phyloP scores from a whole-genome alignment of 2,113 vertebrate species.

The Coturnix japonica region DNA sequence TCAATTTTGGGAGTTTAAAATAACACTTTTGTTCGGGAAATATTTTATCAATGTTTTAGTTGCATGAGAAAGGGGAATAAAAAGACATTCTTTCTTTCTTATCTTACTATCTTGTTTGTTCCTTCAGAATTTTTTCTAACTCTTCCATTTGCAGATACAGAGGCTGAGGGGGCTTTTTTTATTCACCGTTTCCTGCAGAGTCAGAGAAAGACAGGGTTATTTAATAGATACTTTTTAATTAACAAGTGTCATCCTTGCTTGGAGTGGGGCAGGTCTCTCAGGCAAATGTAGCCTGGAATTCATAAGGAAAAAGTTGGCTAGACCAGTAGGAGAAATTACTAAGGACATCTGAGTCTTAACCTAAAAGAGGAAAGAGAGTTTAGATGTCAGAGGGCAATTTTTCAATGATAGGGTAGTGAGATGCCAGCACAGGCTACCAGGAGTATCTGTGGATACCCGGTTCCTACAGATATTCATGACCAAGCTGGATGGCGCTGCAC shows the following conservation, averaged over 20 bases:
- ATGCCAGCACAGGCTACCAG: too few species aligned
- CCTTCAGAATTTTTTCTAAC: neutral
- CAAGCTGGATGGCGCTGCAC: too few species aligned
- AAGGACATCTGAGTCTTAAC: too few species aligned
- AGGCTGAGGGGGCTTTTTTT: neutral
- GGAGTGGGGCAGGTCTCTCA: neutral
- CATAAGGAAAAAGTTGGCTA: neutral
- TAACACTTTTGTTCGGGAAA: neutral
- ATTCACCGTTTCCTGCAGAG: neutral
- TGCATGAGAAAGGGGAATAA: fast-evolving
- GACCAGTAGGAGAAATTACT: neutral
- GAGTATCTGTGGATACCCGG: too few species aligned
- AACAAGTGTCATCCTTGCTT: neutral
- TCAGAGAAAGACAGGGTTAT: neutral
- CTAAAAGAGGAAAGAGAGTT: too few species aligned
- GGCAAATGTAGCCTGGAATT: neutral
- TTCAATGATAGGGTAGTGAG: too few species aligned
- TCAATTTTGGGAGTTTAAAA: neutral
- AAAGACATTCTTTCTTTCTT: neutral
- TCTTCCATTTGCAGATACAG: neutral
- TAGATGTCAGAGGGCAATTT: too few species aligned
- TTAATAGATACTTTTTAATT: neutral
- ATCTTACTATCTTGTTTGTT: fast-evolving
- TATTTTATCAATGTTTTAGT: neutral
- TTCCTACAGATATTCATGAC: too few species aligned